A percentile compares a stretch with the other conserved stretches of the same genome.
phyloP scores from a whole-genome alignment of 2,797 vertebrate genomes.

The Knipowitschia caucasica region DNA sequence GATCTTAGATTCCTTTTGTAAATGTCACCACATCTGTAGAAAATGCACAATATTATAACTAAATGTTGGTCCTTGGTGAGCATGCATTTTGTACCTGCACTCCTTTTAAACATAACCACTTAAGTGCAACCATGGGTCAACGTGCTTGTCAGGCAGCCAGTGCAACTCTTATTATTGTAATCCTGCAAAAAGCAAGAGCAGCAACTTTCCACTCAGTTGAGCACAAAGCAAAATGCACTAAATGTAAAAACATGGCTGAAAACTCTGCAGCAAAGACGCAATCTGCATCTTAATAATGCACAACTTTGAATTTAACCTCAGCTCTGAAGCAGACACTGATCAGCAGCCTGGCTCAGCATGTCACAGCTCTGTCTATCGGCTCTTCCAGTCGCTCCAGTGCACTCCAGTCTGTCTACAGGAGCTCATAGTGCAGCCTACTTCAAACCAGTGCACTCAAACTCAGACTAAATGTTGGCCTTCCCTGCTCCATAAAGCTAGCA shows the following conservation, averaged over 20 bases:
- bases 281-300: constrained; percentile 26
- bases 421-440: constrained; percentile 39
- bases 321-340: constrained; percentile 28
- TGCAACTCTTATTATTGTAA: constrained; percentile 41
- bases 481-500: constrained; percentile 53
- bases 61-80: not conserved
- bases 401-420: constrained; percentile 42
- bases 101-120: not conserved
- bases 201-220: constrained; percentile 10
- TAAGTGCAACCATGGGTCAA: constrained; percentile 22
- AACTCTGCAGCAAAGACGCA: constrained; percentile 43
- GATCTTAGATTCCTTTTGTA: no score
- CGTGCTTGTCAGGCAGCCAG: constrained; percentile 56
- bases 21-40: not conserved
- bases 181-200: constrained; percentile 45
- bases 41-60: not conserved
- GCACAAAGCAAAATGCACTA: not conserved
- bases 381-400: constrained; percentile 51
- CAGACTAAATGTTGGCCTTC: constrained; percentile 32
- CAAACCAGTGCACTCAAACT: constrained; percentile 41
- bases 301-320: constrained; percentile 33
- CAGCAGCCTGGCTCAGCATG: constrained; percentile 48
- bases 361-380: constrained; percentile 44
- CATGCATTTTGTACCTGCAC: not conserved
- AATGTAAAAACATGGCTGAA: constrained; percentile 30